Percentiles rank a stretch among this genome's conserved stretches.
phyloP scores from a whole-genome alignment of 1,140 invertebrate genomes.

The Drosophila nikananu region DNA sequence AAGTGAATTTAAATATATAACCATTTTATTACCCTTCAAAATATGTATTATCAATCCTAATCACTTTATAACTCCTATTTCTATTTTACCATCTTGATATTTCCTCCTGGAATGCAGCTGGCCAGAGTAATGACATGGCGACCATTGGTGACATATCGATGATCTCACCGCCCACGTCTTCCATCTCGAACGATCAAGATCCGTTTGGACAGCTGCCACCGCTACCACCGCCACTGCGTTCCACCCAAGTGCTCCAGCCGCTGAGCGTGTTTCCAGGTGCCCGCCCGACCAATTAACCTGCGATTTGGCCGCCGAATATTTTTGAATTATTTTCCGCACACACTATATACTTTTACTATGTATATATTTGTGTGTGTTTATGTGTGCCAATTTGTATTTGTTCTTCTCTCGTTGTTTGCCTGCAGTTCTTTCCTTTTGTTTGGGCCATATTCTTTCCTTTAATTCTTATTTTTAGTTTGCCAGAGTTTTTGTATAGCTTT shows the following conservation, averaged over 20 bases:
- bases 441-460: constrained; percentile 24
- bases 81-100: background rate
- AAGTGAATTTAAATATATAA: background rate
- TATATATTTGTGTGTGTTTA: constrained; percentile 24
- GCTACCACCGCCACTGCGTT: constrained; percentile 85
- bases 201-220: constrained; percentile 85
- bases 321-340: constrained; percentile 33
- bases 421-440: constrained; percentile 41
- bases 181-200: constrained; percentile 85
- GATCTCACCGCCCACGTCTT: constrained; percentile 85
- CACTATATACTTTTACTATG: constrained; percentile 7
- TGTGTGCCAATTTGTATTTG: constrained; percentile 45
- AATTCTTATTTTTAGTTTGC: constrained; percentile 20
- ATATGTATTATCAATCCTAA: background rate
- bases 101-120: constrained; percentile 55
- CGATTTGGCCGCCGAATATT: constrained; percentile 1
- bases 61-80: background rate
- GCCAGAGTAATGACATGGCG: constrained; percentile 85
- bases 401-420: constrained; percentile 42
- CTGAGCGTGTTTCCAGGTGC: constrained; percentile 85
- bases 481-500: constrained; percentile 39
- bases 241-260: constrained; percentile 85
- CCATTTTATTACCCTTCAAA: background rate
- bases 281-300: constrained; percentile 22
- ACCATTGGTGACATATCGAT: constrained; percentile 85